Evolutionary conservation across 2,888 invertebrate genomes (phyloP), one percentile per base, ranked within the genome.

Genomic region (Cordilura impudica): DNA sequence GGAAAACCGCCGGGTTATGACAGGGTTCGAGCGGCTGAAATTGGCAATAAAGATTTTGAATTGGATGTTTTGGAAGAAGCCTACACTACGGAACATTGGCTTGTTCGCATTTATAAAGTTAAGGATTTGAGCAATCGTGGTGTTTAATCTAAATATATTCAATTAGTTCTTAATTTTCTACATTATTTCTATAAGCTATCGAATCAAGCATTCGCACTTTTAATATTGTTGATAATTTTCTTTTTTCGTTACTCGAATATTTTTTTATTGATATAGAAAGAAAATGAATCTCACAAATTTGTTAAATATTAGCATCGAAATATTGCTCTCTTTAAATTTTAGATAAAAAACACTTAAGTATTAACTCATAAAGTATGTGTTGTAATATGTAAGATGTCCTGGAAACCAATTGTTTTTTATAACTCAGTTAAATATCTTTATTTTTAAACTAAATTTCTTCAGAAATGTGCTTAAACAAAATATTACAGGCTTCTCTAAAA

Each of bases 11-110:
- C 98, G 1, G 99, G 99, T 14, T 99, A 96, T 89, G 99, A 99
- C 91, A 93, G 98, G 84, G 98, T 99, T 0, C 93, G 98, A 69
- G 95, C 96, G 84, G 96, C 97, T n/a, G 99, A 99, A 91, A 99
- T 99, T 85, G 98, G 99, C 83, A 97, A 98, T 91, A 99, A 99
- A 91, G 97, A 99, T 90, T 98, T 99, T 91, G 97, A 98, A 90
- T 91, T 99, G 81, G 97, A 98, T 88, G 97, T 97, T n/a, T 91
- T 99, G n/a, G 99, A 99, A 90, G 99, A 99, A 91, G 99, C 99
- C 0, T 99, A 98, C 91, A 99, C 99, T 16, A 98, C 98, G 0
- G 99, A 99, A 89, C 98, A 99, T 91, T 99, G 99, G 99, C 93
- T 99, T 56, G 99, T 99, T 71, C 93, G 99, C 86, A 98, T 99